Base-by-base conservation (phyloP, 1,140 invertebrate genomes). In the Tigriopus japonicus region DNA sequence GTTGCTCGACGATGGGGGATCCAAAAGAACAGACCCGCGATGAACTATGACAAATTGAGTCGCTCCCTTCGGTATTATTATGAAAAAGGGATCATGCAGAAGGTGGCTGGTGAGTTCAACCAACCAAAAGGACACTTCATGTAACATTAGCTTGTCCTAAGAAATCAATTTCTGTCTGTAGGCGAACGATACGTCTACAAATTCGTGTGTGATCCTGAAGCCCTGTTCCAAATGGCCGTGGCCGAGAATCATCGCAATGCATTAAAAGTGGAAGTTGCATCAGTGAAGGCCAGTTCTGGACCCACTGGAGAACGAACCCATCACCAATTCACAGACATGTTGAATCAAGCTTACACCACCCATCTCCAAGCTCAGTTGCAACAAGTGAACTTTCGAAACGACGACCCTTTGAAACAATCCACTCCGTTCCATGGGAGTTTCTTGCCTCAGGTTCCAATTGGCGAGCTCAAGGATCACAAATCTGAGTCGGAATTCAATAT, bases 61-160 rank as follows among this genome's bases (percentile, higher is more conserved):
- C 75, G 91, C 0, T 94, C 90, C 0, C 74, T 95, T 9, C 77
- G 91, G 10, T 95, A 96, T 68, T 96, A 96, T 68, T 96, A 96
- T 70, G 90, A 96, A 71, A 95, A 95, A 71, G 90, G 90, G 21
- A 98, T 98, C 69, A 96, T 98, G 86, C 90, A 94, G 70, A 97
- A 97, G 74, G 92, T 95, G 0, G 87, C 90, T 56, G 87, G 84
- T 77, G 72, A 75, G 63, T 24, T 59, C 52, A 41, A 42, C 21
- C 13, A 42, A 23, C 45, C 45, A 49, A 49, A 6, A 49, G 3
- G 45, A 17, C 2, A 49, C 21, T 5, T 49, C 2, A 12, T 49
- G 45, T 17, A 49, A 49, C n/a, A 49, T 49, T 49, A 17, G 6
- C 28, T 35, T 9, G 9, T 5, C 3, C 3, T 10, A 17, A 2